Conservation (phyloP, 2,888 invertebrate species). For the Drosophila kambysellisi region DNA sequence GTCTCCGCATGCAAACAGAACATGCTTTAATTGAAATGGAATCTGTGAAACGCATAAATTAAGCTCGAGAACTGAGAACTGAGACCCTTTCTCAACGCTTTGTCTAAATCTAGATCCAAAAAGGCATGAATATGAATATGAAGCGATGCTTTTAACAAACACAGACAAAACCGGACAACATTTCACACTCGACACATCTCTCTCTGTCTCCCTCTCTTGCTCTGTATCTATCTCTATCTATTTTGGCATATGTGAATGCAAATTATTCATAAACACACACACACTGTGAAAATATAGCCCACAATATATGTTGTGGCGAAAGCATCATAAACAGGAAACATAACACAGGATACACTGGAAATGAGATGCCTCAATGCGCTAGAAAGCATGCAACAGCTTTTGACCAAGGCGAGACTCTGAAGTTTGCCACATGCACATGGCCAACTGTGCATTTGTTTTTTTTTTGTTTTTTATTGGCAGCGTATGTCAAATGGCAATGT, state of each 20-base stretch:
- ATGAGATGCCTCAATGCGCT: slow-evolving; percentile 65
- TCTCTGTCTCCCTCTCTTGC: not conserved
- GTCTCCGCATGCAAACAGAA: slow-evolving; percentile 12
- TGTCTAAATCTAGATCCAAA: slow-evolving; percentile 46
- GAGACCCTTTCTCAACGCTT: slow-evolving; percentile 48
- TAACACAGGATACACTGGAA: slow-evolving; percentile 55
- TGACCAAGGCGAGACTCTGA: slow-evolving; percentile 43
- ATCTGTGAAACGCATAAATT: slow-evolving; percentile 68
- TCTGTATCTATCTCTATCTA: not conserved
- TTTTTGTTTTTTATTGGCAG: slow-evolving; percentile 34
- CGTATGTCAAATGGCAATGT: slow-evolving; percentile 44
- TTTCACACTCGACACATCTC: slow-evolving; percentile 12
- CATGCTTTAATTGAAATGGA: slow-evolving; percentile 60
- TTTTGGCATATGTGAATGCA: slow-evolving; percentile 22
- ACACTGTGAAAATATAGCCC: not conserved
- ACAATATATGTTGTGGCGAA: slow-evolving; percentile 20
- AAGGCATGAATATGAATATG: slow-evolving; percentile 61
- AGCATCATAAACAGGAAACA: slow-evolving; percentile 20
- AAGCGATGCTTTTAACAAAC: slow-evolving; percentile 35
- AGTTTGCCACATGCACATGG: slow-evolving; percentile 47
- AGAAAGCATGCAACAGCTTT: slow-evolving; percentile 70
- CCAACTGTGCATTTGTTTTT: slow-evolving; percentile 46
- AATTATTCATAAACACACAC: slow-evolving; percentile 13
- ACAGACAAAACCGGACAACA: slow-evolving; percentile 12
- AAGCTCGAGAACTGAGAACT: slow-evolving; percentile 20